These are phyloP conservation scores for Rhinopomastus cyanomelas DNA, from an alignment of 2,113 vertebrate species.

Conservation along the genomic window DNA sequence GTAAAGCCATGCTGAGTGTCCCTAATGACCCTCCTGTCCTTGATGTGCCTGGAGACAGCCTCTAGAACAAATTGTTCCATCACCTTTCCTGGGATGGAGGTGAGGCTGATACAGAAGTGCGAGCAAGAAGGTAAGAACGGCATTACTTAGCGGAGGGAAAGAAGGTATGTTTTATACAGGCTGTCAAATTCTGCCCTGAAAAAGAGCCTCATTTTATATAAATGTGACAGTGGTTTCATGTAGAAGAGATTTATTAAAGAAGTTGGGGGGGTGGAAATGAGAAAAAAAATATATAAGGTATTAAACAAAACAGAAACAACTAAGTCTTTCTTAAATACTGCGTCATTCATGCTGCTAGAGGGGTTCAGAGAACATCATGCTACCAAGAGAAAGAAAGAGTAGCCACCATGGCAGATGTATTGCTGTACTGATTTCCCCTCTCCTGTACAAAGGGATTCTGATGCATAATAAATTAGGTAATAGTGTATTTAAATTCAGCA, in stretches of 20 bases:
- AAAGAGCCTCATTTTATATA: neutral
- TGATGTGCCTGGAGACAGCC: no score
- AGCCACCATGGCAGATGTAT: neutral
- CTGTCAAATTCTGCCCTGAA: neutral
- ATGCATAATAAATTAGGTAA: neutral
- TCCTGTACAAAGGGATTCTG: neutral
- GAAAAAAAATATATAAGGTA: neutral
- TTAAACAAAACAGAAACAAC: constrained; percentile 21
- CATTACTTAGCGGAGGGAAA: neutral
- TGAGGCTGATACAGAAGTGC: neutral
- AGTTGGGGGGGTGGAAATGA: neutral
- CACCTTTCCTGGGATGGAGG: no score
- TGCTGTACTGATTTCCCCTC: neutral
- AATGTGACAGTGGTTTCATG: neutral
- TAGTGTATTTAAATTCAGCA: neutral
- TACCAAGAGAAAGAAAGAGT: neutral
- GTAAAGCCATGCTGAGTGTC: no score
- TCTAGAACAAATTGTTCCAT: no score
- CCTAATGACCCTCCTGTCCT: no score
- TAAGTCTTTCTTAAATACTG: neutral
- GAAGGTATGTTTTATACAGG: neutral
- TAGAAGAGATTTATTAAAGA: constrained; percentile 6
- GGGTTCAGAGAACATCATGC: neutral
- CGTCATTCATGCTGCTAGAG: neutral
- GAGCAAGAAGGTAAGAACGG: neutral